A percentile compares a stretch with the other conserved stretches of the same genome.
phyloP scores from a whole-genome alignment of 2,797 vertebrate genomes.

The Sciaenops ocellatus region DNA sequence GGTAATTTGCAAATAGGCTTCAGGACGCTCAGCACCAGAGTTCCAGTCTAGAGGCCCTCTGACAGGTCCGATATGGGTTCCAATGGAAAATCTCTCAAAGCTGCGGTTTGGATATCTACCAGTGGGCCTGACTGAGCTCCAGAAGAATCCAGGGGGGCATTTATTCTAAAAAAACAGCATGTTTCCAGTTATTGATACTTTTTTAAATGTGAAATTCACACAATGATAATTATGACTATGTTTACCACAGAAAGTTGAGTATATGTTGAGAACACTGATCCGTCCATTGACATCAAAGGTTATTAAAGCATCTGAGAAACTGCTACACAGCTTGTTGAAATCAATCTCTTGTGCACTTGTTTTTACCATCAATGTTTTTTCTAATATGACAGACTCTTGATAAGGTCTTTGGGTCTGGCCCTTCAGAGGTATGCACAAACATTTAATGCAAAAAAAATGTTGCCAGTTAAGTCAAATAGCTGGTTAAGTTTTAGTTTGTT shows the following conservation, averaged over 20 bases:
- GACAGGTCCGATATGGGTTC: slow-evolving; percentile 73
- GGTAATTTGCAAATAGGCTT: slow-evolving; percentile 77
- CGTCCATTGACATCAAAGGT: slow-evolving; percentile 32
- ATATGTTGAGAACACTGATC: background rate
- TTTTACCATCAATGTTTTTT: slow-evolving; percentile 56
- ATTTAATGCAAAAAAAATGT: slow-evolving; percentile 29
- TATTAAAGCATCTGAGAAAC: slow-evolving; percentile 11
- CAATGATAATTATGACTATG: slow-evolving; percentile 25
- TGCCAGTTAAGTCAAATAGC: slow-evolving; percentile 50
- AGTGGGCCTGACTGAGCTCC: slow-evolving; percentile 45
- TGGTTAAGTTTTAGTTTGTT: slow-evolving; percentile 34
- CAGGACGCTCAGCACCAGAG: slow-evolving; percentile 51
- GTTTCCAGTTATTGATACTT: slow-evolving; percentile 21
- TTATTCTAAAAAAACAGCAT: slow-evolving; percentile 61
- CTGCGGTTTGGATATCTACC: slow-evolving; percentile 75
- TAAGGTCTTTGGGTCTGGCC: slow-evolving; percentile 31
- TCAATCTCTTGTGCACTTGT: slow-evolving; percentile 29
- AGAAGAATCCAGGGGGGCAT: slow-evolving; percentile 43
- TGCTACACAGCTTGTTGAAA: slow-evolving; percentile 16
- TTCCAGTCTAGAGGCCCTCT: slow-evolving; percentile 60
- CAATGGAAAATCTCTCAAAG: slow-evolving; percentile 66
- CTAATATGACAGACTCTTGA: slow-evolving; percentile 29
- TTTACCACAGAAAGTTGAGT: slow-evolving; percentile 18
- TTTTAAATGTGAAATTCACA: slow-evolving; percentile 32
- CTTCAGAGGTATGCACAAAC: slow-evolving; percentile 32